Evolutionary conservation across 2,888 invertebrate species (phyloP), one percentile per base, ranked within the genome.

Genomic region (Molorchus minor): DNA sequence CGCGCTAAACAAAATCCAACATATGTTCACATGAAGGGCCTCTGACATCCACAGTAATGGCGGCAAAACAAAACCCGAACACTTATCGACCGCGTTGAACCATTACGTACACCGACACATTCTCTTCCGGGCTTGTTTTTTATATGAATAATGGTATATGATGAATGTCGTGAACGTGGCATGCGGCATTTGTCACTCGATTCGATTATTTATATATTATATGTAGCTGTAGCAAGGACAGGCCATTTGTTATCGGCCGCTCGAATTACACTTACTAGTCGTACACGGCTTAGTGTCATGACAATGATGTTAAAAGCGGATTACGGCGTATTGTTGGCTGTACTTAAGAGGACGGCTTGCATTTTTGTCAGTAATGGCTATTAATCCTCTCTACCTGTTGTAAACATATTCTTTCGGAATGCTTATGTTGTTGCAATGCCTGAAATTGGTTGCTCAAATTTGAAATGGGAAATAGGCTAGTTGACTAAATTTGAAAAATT

Each of bases 21-120:
- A 62, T 61, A 30, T 45, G 45, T 30, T 45, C 10, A 10, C 49
- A 16, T 29, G 2, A 29, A 40, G 21, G 25, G 52, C 47, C 60
- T 56, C 46, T 46, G 52, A 36, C 45, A 51, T 21, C 47, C 38
- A 52, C 47, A 41, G 52, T 49, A 53, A 59, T 53, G 29, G 52
- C 55, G 36, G 58, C 41, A 25, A 56, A 58, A 53, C 21, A 33
- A 72, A 73, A 72, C 19, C 67, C 68, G 65, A 65, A 73, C 74
- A 74, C 72, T 76, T 75, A 76, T 75, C 72, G 72, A 75, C 70
- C 74, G 76, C 76, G 72, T 75, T 69, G 69, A 69, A 76, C 69
- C 76, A 74, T 76, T 71, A 74, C 75, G 66, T 67, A 56, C 65
- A 64, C 58, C 70, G 68, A 71, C 75, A 75, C 74, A 69, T 74